Conservation (phyloP, 2,113 vertebrate genomes). For the Okapia johnstoni region DNA sequence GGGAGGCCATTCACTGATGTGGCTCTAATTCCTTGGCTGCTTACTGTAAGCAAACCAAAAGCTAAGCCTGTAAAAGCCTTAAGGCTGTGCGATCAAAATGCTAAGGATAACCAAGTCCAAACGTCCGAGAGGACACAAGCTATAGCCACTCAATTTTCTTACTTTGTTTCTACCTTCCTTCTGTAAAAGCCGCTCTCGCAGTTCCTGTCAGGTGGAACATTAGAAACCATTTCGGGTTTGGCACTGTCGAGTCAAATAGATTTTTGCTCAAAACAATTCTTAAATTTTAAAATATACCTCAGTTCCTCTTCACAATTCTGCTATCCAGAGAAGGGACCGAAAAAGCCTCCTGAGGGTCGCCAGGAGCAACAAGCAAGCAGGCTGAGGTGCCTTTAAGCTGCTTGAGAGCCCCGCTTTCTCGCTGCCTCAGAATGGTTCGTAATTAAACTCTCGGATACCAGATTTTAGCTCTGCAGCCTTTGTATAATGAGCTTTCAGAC, state of each 20-base stretch:
- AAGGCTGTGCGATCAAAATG: background rate
- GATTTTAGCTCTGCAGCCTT: background rate
- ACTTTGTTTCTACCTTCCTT: background rate
- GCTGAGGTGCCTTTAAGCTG: rapidly evolving
- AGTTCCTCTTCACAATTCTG: background rate
- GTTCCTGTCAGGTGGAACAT: too few relatives aligned
- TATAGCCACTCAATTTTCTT: background rate
- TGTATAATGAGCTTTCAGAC: background rate
- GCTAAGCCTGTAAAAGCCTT: background rate
- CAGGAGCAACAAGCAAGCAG: background rate
- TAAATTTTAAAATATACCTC: background rate
- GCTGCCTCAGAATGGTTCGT: rapidly evolving
- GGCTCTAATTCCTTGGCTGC: background rate
- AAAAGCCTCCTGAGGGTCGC: background rate
- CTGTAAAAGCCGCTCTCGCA: background rate
- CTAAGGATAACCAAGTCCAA: background rate
- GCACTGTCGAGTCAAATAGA: background rate
- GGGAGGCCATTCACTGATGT: background rate
- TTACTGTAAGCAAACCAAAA: background rate
- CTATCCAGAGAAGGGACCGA: background rate
- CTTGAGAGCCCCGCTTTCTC: background rate
- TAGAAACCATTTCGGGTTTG: background rate
- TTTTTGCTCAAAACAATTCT: background rate
- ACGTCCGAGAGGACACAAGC: background rate
- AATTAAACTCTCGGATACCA: rapidly evolving